A percentile compares a stretch with the other conserved stretches of the same genome.
Evolutionary conservation across 2,113 vertebrate species (phyloP).

Genomic region (Lepidothrix coronata): DNA sequence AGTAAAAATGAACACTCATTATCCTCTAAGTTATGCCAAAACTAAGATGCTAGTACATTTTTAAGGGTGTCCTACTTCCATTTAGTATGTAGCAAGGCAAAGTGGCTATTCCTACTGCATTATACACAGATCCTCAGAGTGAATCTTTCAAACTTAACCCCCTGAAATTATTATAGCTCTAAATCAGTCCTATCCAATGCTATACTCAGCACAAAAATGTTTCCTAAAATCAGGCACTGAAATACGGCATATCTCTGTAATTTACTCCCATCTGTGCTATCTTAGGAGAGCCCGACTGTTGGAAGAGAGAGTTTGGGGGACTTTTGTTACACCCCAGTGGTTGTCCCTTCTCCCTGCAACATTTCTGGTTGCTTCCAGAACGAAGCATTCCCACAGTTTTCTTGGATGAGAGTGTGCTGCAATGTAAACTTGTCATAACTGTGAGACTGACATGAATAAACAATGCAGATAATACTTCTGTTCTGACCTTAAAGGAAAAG

Average conservation of each 20-base stretch:
- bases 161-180: background rate
- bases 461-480: constrained; percentile 15
- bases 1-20: background rate
- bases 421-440: constrained; percentile 20
- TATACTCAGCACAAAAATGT: background rate
- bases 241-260: background rate
- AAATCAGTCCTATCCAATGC: background rate
- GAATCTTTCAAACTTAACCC: background rate
- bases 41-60: background rate
- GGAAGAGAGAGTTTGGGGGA: background rate
- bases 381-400: background rate
- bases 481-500: background rate
- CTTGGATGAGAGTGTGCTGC: background rate
- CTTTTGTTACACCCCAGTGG: background rate
- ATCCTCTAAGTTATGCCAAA: background rate
- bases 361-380: background rate
- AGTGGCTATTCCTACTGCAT: background rate
- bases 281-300: background rate
- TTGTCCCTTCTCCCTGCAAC: background rate
- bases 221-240: background rate
- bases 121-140: background rate
- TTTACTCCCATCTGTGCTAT: background rate
- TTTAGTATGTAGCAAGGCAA: background rate
- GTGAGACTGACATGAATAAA: constrained; percentile 14
- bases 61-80: background rate